Evolutionary conservation across 2,888 invertebrate species (phyloP), one percentile per base, ranked within the genome.

Genomic region (Oxytorus armatus): DNA sequence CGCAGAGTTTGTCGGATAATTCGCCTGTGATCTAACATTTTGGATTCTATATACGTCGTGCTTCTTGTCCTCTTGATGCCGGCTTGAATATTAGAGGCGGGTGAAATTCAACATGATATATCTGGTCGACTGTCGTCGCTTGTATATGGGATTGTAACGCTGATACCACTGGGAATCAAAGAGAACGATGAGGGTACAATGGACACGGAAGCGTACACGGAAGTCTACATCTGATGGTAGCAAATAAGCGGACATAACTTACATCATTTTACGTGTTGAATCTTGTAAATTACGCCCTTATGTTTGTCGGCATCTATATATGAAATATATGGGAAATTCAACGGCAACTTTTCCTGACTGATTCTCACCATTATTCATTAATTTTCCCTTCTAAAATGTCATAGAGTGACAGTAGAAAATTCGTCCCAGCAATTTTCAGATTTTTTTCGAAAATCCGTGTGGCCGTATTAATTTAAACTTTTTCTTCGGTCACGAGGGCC

Each of bases 41-140:
- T 25, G 29, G 49, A 49, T 72, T 72, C 49, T 23, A 14, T 70
- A 33, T 72, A 49, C 25, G 49, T 39, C n/a, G 16, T 57, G 47
- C 57, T 70, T 47, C 49, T 36, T 72, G 36, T 21, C 16, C 59
- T 25, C 23, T 59, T 47, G 47, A 49, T 59, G 10, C n/a, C 16
- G 16, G 36, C 36, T 3, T 25, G 59, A 49, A 57, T 44, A 61
- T 39, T n/a, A 21, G 16, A 51, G 36, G 7, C n/a, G n/a, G 49
- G 25, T 49, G 4, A 49, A 61, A 72, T 57, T 36, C 16, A 49
- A 11, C 49, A 3, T 8, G 21, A 57, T 33, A 14, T 57, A 33
- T 21, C 21, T 36, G 49, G n/a, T 49, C 29, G 49, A n/a, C 47
- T 25, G 25, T 39, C 10, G 16, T 39, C 14, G n/a, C 42, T 29